phyloP scores from a whole-genome alignment of 2,113 vertebrate genomes.

The Dermatemys mawii region DNA sequence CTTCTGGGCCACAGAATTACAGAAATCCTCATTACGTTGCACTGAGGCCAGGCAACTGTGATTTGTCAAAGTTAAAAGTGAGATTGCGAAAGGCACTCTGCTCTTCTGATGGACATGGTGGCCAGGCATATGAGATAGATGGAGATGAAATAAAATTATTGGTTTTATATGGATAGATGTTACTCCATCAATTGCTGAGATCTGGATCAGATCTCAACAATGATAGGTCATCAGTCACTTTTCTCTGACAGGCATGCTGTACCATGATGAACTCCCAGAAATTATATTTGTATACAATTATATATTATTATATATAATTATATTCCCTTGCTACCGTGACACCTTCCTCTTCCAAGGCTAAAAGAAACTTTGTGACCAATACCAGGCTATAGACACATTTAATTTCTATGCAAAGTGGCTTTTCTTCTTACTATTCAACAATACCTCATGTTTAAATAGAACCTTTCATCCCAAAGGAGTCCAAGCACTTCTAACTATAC shows the following conservation, averaged over 20 bases:
- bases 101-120: not conserved
- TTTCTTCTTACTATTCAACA: not conserved
- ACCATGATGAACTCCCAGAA: not conserved
- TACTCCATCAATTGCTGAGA: not conserved
- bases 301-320: too few relatives aligned
- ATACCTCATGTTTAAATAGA: not conserved
- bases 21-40: not conserved
- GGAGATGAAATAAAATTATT: not conserved
- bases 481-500: not conserved
- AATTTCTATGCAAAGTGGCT: not conserved
- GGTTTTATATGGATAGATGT: not conserved
- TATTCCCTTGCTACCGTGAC: not conserved
- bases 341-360: not conserved
- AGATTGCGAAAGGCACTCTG: not conserved
- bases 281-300: not conserved
- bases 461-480: not conserved
- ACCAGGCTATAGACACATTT: not conserved
- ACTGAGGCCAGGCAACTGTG: not conserved
- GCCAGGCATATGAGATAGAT: not conserved
- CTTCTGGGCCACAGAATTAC: not conserved
- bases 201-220: not conserved
- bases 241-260: not conserved
- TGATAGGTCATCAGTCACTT: not conserved
- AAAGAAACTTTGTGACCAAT: not conserved
- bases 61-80: not conserved